Evolutionary conservation across 2,797 vertebrate species (phyloP).

Genomic region (Phrynocephalus vlangalii): DNA sequence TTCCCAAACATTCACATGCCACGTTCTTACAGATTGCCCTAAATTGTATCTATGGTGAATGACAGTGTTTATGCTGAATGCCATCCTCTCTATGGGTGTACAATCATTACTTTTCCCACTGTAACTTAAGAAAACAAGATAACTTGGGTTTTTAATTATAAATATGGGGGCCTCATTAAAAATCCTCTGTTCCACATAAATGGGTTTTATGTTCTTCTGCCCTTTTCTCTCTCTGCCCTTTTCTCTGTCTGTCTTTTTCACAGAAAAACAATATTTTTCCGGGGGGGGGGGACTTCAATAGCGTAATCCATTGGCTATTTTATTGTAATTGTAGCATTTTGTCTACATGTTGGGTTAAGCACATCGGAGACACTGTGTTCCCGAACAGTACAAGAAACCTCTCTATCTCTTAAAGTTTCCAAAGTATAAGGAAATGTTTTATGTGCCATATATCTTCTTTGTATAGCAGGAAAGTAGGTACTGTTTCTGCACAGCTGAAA

Average conservation of each 20-base stretch:
- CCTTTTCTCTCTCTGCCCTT: neutral
- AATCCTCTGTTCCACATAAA: neutral
- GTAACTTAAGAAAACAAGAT: accelerated
- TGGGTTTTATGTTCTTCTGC: neutral
- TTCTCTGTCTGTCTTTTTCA: neutral
- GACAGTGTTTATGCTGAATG: too few relatives aligned
- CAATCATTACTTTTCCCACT: neutral
- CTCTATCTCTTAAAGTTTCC: conserved; percentile 33
- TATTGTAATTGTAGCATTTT: conserved; percentile 42
- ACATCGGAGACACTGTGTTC: conserved; percentile 32
- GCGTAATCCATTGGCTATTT: neutral
- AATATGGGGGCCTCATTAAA: neutral
- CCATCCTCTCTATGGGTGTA: neutral
- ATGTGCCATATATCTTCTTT: neutral
- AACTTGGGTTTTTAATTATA: neutral
- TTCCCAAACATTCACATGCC: too few relatives aligned
- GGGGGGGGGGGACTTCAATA: neutral
- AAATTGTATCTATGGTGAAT: neutral
- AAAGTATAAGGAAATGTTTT: conserved; percentile 32
- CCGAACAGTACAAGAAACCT: conserved; percentile 32
- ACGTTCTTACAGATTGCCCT: too few relatives aligned
- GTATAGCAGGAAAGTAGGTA: neutral
- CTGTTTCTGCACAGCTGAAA: conserved; percentile 19
- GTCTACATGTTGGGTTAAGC: conserved; percentile 38
- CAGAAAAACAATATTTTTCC: neutral